Evolutionary conservation across 2,113 vertebrate genomes (phyloP).

Genomic region (Rana temporaria): DNA sequence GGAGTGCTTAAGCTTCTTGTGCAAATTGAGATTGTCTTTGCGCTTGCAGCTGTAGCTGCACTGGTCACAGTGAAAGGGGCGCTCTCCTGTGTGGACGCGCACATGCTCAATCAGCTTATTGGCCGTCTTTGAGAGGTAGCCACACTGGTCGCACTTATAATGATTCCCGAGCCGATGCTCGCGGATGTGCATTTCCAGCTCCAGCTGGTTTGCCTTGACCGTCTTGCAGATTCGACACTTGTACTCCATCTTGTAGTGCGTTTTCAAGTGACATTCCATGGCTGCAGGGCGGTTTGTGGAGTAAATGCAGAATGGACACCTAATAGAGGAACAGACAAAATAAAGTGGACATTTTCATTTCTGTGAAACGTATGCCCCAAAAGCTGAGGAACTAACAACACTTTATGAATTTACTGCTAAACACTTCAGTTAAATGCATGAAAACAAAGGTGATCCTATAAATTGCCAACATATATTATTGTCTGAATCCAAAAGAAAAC

Average conservation of each 20-base stretch:
- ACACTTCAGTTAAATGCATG: too few species aligned
- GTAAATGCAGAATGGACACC: conserved; percentile 99
- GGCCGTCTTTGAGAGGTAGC: conserved; percentile 99
- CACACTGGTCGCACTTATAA: conserved; percentile 98
- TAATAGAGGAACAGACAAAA: conserved; percentile 70
- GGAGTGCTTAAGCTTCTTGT: conserved; percentile 99
- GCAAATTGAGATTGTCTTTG: conserved; percentile 99
- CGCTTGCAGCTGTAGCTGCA: conserved; percentile 99
- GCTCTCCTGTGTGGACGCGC: conserved; percentile 98
- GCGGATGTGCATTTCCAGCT: conserved; percentile 96
- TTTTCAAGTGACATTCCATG: conserved; percentile 99
- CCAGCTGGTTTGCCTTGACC: conserved; percentile 93
- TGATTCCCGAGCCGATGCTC: conserved; percentile 98
- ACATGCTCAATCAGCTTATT: conserved; percentile 99
- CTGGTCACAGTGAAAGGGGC: conserved; percentile 99
- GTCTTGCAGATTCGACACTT: conserved; percentile 99
- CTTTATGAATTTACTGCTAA: too few species aligned
- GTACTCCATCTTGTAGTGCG: conserved; percentile 98
- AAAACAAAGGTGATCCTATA: too few species aligned
- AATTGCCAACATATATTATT: too few species aligned
- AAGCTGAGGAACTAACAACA: background rate
- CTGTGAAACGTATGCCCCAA: background rate
- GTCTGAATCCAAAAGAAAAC: too few species aligned
- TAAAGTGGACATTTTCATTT: background rate
- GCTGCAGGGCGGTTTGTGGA: conserved; percentile 97